Evolutionary conservation across 2,113 vertebrate genomes (phyloP), one percentile per base, ranked within the genome.

Genomic region (Triplophysa siluroides): DNA sequence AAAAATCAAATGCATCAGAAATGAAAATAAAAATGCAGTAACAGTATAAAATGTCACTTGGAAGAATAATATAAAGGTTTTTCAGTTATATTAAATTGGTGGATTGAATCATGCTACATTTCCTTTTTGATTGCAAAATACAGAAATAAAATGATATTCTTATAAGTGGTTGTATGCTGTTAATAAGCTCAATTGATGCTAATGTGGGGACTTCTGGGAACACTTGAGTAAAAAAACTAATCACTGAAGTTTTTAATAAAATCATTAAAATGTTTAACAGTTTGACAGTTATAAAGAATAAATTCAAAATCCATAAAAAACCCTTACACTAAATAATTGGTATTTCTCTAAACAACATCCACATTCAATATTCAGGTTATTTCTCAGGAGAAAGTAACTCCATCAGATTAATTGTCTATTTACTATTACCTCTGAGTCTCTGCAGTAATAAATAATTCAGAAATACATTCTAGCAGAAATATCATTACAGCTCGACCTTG

Each of bases 371-470:
- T 70, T 69, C 50, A 54, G 74, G 50, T 78, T 78, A 64, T 85
- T 80, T 87, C 83, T 78, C 79, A 75, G 60, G 72, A 83, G 78
- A 74, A 73, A 54, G 6, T 33, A 19, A 63, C 67, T 81, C 38
- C 13, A 18, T 61, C 14, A 81, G 60, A 74, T 75, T 56, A 58
- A 77, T 82, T 80, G 82, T 82, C 78, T 71, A 82, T 70, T 76
- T 76, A 54, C 47, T 71, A 47, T 78, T 33, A 78, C 64, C 72
- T 72, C 61, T 65, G 21, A 41, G 70, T 71, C 65, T 73, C 58
- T 65, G 66, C 19, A 64, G 62, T 60, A 61, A 84, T 84, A 84
- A 78, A 84, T 84, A 80, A 86, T 80, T 83, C 65, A 76, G 76
- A 47, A 77, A 66, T 21, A 77, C 56, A 77, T 65, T 75, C 54